phyloP scores from a whole-genome alignment of 2,888 invertebrate species.

The Iselma pallidipennis region DNA sequence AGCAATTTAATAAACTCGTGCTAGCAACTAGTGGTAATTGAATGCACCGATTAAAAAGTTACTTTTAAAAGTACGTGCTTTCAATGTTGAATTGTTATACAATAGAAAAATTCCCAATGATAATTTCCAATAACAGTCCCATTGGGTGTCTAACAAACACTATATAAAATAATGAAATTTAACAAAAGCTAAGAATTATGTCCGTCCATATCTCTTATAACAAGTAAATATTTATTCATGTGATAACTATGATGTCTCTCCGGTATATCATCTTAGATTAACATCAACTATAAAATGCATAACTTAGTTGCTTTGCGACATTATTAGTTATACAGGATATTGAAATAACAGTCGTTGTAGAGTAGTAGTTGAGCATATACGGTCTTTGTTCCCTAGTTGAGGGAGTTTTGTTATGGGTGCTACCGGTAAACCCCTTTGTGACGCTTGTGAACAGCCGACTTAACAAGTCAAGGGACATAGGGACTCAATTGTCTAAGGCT shows the following conservation, averaged over 20 bases:
- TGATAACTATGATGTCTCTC: slow-evolving; percentile 28
- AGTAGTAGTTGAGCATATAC: slow-evolving; percentile 26
- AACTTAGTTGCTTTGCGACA: slow-evolving; percentile 39
- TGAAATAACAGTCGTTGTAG: slow-evolving; percentile 4
- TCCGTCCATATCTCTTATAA: too few species aligned
- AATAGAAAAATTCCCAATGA: too few species aligned
- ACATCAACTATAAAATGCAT: slow-evolving; percentile 44
- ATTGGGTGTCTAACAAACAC: neutral
- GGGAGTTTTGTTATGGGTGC: slow-evolving; percentile 3
- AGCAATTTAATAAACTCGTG: slow-evolving; percentile 38
- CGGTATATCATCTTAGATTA: slow-evolving; percentile 42
- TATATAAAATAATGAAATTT: neutral
- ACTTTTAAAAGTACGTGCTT: slow-evolving; percentile 38
- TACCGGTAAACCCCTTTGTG: slow-evolving; percentile 22
- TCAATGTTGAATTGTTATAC: slow-evolving; percentile 23
- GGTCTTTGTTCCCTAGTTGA: slow-evolving; percentile 2
- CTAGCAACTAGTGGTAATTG: slow-evolving; percentile 42
- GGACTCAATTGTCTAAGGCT: slow-evolving; percentile 40
- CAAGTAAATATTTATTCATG: slow-evolving; percentile 40
- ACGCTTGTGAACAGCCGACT: slow-evolving; percentile 34
- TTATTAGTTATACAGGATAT: slow-evolving; percentile 26
- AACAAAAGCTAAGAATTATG: neutral
- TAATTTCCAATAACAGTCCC: too few species aligned
- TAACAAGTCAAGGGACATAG: slow-evolving; percentile 45
- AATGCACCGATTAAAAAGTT: slow-evolving; percentile 42